Conservation (phyloP, 2,888 invertebrate species). For the Leistus spinibarbis region DNA sequence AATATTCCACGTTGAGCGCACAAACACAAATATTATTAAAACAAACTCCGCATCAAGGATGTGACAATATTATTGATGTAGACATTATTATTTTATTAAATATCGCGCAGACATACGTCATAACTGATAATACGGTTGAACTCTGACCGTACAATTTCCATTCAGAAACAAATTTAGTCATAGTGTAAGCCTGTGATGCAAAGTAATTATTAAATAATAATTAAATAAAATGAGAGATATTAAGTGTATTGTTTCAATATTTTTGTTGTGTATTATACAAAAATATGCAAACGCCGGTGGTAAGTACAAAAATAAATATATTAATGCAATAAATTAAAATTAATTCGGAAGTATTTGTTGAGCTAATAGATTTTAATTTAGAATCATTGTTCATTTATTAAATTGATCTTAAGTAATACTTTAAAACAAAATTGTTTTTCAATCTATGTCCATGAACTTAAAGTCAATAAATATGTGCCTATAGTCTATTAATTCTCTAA, state of each 20-base stretch:
- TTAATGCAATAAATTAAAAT: too few species aligned
- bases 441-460: too few species aligned
- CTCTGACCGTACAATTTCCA: constrained; percentile 26
- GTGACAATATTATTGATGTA: background rate
- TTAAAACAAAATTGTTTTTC: too few species aligned
- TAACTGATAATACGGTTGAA: constrained; percentile 8
- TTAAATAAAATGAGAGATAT: background rate
- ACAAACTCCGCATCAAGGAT: too few species aligned
- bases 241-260: background rate
- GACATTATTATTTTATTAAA: background rate
- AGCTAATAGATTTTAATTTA: too few species aligned
- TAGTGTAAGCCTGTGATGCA: background rate
- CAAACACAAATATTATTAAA: background rate
- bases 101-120: constrained; percentile 1
- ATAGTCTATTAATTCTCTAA: too few species aligned
- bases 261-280: background rate
- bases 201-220: background rate
- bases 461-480: too few species aligned
- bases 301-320: background rate
- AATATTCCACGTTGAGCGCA: too few species aligned
- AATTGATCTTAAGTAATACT: background rate
- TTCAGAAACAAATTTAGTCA: background rate
- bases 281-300: background rate
- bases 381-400: background rate
- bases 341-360: too few species aligned